Evolutionary conservation across 2,797 vertebrate genomes (phyloP).

Genomic region (Sciurus carolinensis): DNA sequence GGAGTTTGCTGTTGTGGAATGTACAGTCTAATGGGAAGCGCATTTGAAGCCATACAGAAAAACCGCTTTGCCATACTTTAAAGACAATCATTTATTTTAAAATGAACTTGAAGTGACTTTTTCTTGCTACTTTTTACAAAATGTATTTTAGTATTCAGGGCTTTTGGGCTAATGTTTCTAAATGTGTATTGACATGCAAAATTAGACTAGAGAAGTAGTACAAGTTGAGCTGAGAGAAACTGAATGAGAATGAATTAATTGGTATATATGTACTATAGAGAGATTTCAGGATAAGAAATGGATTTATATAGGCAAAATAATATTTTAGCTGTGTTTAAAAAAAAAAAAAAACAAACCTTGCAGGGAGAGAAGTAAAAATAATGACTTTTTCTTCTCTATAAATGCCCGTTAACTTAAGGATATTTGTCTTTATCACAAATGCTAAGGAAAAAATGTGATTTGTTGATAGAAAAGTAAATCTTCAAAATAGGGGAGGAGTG

Average conservation of each 20-base stretch:
- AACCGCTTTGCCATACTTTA: constrained; percentile 11
- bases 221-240: neutral
- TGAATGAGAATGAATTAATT: neutral
- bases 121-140: constrained; percentile 48
- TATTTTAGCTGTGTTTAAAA: neutral
- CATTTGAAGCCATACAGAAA: neutral
- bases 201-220: neutral
- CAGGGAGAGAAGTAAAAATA: neutral
- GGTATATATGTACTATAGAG: neutral
- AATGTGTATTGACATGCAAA: constrained; percentile 1
- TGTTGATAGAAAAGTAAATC: constrained; percentile 13
- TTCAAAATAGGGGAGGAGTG: neutral
- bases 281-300: neutral
- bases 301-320: neutral
- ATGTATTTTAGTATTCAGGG: neutral
- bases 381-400: neutral
- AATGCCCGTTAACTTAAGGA: neutral
- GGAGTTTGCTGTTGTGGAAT: neutral
- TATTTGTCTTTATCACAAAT: neutral
- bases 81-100: constrained; percentile 15
- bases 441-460: neutral
- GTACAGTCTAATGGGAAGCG: neutral
- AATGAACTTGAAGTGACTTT: constrained; percentile 36
- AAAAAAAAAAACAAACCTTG: neutral
- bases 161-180: neutral